These are phyloP conservation scores for Ennomos quercinarius DNA, from an alignment of 2,888 invertebrate genomes.

Conservation along the genomic window DNA sequence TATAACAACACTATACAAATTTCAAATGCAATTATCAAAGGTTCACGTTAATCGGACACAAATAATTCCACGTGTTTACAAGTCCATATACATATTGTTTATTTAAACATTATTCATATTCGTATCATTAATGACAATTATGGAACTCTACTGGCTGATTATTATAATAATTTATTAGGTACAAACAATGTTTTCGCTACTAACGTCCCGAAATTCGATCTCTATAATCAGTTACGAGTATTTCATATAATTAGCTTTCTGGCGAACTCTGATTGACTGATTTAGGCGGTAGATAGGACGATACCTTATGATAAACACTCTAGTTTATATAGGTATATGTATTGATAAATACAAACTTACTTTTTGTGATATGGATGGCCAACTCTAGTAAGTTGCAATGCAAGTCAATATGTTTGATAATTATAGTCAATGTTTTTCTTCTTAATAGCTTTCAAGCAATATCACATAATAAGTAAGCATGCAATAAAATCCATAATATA, in stretches of 20 bases:
- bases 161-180: constrained; percentile 19
- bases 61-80: constrained; percentile 38
- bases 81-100: constrained; percentile 48
- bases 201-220: constrained; percentile 7
- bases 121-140: constrained; percentile 50
- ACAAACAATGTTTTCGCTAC: constrained; percentile 9
- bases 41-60: constrained; percentile 20
- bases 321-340: background rate
- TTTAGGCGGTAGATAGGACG: constrained; percentile 31
- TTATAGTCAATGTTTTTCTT: constrained; percentile 6
- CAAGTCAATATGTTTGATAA: background rate
- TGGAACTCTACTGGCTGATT: constrained; percentile 42
- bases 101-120: constrained; percentile 51
- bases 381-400: constrained; percentile 8
- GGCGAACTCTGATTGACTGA: constrained; percentile 12
- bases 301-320: constrained; percentile 15
- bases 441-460: constrained; percentile 7
- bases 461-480: background rate
- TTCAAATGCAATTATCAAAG: background rate
- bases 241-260: background rate
- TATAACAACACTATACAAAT: too few species aligned
- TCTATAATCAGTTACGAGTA: constrained; percentile 8
- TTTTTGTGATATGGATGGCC: constrained; percentile 22
- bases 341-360: constrained; percentile 8
- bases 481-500: background rate